A percentile compares a stretch with the other conserved stretches of the same genome.
Evolutionary conservation across 2,797 vertebrate species (phyloP).

Genomic region (Erethizon dorsatum): DNA sequence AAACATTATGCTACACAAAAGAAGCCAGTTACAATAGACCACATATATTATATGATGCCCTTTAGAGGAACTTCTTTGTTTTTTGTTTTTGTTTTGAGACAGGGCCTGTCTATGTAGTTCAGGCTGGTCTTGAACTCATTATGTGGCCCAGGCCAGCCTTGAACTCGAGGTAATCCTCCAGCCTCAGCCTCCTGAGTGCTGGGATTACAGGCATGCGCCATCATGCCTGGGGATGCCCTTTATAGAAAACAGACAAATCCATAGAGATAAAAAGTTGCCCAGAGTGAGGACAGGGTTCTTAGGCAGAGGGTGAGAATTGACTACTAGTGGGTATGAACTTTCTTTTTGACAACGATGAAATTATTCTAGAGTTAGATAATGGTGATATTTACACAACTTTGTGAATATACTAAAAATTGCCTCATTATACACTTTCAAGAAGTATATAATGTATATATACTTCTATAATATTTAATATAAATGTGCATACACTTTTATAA

Average conservation of each 20-base stretch:
- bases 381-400: conserved; percentile 1
- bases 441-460: background rate
- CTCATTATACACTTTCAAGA: background rate
- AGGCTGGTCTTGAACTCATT: background rate
- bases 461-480: too few relatives aligned
- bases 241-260: background rate
- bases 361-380: conserved; percentile 35
- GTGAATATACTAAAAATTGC: background rate
- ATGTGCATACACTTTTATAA: background rate
- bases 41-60: background rate
- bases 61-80: background rate
- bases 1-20: background rate
- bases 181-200: background rate
- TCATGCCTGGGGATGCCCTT: background rate
- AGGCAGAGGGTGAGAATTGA: background rate
- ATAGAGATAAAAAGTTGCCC: background rate
- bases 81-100: background rate
- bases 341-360: background rate
- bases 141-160: background rate
- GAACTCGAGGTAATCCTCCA: background rate
- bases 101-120: background rate
- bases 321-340: background rate
- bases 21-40: background rate
- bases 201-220: background rate
- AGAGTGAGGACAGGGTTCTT: background rate